Evolutionary conservation across 2,113 vertebrate genomes (phyloP), one percentile per base, ranked within the genome.

Genomic region (Trinectes maculatus): DNA sequence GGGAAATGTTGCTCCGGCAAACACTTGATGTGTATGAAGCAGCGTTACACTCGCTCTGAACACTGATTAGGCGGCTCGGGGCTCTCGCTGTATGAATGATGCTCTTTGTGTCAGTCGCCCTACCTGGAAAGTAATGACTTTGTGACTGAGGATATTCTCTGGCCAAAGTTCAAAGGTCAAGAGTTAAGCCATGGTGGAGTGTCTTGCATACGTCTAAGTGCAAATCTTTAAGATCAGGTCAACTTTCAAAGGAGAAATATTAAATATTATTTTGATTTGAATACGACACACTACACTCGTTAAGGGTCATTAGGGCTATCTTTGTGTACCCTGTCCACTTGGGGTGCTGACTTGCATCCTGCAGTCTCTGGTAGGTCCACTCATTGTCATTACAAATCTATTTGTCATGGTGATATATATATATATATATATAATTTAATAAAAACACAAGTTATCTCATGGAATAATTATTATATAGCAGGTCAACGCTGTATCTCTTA

Each of bases 61-160:
- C 75, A 71, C 83, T 86, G 81, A 89, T 90, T 80, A 87, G 77
- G 71, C 75, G 60, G 80, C 77, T 77, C 54, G 5, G 65, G 76
- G 89, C 77, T 76, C 51, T 6, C 24, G 19, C 53, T 73, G 59
- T 66, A 88, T 90, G 80, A 91, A 87, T 91, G 79, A 91, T 90
- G 84, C 86, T 86, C 81, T 89, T 89, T 89, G 85, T 87, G 55
- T 77, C 58, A 74, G 68, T 29, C 6, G 54, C 54, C 71, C 80
- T 54, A 77, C 75, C 72, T 63, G 46, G 19, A 36, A 44, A 36
- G 37, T 61, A 83, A 77, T 64, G 43, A 40, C 59, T 73, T 47
- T 68, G 76, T 71, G 43, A 68, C 53, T 8, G 7, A 47, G 52
- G 64, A 25, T 43, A 15, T 36, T 16, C 42, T 43, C 1, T 15